These are phyloP conservation scores for Australoheros scitulus DNA, from an alignment of 2,113 vertebrate genomes.

Conservation along the genomic window DNA sequence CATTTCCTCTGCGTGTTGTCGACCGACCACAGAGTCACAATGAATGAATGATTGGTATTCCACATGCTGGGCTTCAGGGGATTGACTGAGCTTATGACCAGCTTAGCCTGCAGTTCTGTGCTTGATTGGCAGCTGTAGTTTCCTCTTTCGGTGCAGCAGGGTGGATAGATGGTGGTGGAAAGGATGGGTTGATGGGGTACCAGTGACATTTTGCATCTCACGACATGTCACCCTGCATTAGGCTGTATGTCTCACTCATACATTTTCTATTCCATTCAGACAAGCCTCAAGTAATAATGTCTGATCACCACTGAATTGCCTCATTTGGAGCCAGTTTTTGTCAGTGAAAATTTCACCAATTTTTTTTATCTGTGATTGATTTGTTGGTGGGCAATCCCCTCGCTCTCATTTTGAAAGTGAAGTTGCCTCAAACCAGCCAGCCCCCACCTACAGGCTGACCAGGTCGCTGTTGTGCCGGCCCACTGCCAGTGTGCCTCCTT, in stretches of 20 bases:
- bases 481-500: not conserved
- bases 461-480: not conserved
- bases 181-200: not conserved
- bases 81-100: constrained; percentile 53
- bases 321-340: not conserved
- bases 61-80: constrained; percentile 32
- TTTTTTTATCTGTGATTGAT: not conserved
- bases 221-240: constrained; percentile 50
- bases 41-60: constrained; percentile 52
- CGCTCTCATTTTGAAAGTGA: not conserved
- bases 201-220: constrained; percentile 41
- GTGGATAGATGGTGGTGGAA: not conserved
- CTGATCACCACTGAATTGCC: not conserved
- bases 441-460: not conserved
- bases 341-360: not conserved
- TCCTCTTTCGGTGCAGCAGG: constrained; percentile 21
- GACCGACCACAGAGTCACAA: constrained; percentile 30
- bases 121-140: constrained; percentile 64
- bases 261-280: constrained; percentile 3
- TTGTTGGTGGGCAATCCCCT: not conserved
- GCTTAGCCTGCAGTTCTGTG: constrained; percentile 42
- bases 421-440: not conserved
- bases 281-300: not conserved
- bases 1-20: not conserved
- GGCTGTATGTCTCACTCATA: constrained; percentile 20